A percentile compares a stretch with the other conserved stretches of the same genome.
Evolutionary conservation across 1,140 invertebrate species (phyloP).

Genomic region (Mercenaria mercenaria): DNA sequence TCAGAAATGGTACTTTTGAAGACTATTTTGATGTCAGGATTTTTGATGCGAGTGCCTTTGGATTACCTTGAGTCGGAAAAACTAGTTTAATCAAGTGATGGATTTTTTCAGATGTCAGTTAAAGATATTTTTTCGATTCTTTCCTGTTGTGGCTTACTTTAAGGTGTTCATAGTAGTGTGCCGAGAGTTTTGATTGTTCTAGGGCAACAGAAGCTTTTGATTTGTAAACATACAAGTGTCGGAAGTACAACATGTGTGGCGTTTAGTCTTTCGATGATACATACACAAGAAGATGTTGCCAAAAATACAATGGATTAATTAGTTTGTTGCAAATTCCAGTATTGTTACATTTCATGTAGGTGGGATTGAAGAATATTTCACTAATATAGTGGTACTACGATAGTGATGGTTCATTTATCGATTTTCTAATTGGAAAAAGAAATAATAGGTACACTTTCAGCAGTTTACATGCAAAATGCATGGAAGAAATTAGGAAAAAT

Average conservation of each 20-base stretch:
- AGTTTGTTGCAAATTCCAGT: neutral
- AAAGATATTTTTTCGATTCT: too few species aligned
- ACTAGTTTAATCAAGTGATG: too few species aligned
- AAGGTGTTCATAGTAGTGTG: too few species aligned
- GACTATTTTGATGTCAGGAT: neutral
- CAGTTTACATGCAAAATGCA: neutral
- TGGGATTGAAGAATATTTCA: neutral
- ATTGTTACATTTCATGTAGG: neutral
- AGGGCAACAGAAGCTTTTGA: neutral
- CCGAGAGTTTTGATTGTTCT: too few species aligned
- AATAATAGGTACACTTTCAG: too few species aligned
- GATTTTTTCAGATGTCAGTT: too few species aligned
- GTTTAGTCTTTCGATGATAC: too few species aligned
- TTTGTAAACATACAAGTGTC: conserved; percentile 16
- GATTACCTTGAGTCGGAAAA: too few species aligned
- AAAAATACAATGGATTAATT: conserved; percentile 43
- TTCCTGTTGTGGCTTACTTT: too few species aligned
- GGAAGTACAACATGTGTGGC: neutral
- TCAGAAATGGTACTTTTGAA: neutral
- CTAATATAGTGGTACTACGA: too few species aligned
- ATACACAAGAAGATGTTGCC: neutral
- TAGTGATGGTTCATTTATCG: too few species aligned
- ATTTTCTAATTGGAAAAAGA: too few species aligned
- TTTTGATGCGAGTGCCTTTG: neutral
- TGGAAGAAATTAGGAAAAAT: neutral